A percentile compares a stretch with the other conserved stretches of the same genome.
Conservation (phyloP, 2,113 vertebrate genomes). For the Platysteira castanea region DNA sequence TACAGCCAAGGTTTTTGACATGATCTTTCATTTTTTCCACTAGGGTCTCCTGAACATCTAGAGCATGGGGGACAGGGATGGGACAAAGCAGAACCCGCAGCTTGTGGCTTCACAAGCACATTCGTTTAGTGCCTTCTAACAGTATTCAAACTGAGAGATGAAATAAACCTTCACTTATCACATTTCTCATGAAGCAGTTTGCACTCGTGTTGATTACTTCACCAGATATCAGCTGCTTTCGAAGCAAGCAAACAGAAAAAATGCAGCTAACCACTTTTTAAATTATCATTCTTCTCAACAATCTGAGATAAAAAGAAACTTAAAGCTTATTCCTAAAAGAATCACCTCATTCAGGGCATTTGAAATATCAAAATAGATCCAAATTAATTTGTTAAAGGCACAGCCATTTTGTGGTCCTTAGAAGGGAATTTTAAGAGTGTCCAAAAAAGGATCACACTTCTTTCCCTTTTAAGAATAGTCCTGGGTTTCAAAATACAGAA, state of each 20-base stretch:
- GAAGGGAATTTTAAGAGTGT: background rate
- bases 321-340: background rate
- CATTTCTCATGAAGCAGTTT: background rate
- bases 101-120: background rate
- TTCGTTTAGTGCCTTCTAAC: background rate
- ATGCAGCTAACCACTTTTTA: background rate
- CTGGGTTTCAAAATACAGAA: background rate
- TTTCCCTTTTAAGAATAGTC: background rate
- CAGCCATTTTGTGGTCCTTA: background rate
- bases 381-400: background rate
- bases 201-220: background rate
- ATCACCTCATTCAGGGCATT: background rate
- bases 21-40: background rate
- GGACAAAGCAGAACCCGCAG: background rate
- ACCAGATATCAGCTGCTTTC: background rate
- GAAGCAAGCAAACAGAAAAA: background rate
- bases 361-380: background rate
- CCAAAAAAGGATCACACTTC: background rate
- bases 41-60: background rate
- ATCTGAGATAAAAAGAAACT: background rate
- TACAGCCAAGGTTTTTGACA: background rate
- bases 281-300: background rate
- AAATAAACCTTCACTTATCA: background rate
- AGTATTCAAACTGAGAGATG: background rate
- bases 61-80: fast-evolving